Conservation (phyloP, 2,888 invertebrate genomes). For the Teinopalpus imperialis region DNA sequence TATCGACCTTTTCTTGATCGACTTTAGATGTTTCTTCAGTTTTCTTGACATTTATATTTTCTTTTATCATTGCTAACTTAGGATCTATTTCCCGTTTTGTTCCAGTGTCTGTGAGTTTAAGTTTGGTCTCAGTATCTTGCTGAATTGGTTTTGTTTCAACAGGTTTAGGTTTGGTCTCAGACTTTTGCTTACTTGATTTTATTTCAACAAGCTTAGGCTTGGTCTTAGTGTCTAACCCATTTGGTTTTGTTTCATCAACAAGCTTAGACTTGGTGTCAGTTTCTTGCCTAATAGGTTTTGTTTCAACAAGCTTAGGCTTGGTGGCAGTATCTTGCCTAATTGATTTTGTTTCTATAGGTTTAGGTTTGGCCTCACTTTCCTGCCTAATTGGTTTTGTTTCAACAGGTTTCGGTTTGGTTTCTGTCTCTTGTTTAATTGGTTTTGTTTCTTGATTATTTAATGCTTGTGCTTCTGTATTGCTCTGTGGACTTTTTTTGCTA, state of each 20-base stretch:
- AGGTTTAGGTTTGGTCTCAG: conserved; percentile 30
- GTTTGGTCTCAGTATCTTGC: conserved; percentile 29
- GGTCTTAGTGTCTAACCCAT: conserved; percentile 21
- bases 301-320: conserved; percentile 15
- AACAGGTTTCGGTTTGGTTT: conserved; percentile 29
- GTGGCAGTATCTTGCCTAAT: conserved; percentile 28
- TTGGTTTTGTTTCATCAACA: conserved; percentile 29
- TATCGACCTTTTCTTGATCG: background rate
- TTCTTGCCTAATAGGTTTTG: too few relatives aligned
- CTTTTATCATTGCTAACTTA: conserved; percentile 12
- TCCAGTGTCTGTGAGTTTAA: conserved; percentile 23
- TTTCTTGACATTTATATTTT: conserved; percentile 13
- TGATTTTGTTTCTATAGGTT: conserved; percentile 31
- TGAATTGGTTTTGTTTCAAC: conserved; percentile 30
- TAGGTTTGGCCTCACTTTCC: conserved; percentile 29
- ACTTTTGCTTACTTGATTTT: conserved; percentile 27
- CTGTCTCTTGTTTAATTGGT: conserved; percentile 32
- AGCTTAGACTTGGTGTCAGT: too few relatives aligned
- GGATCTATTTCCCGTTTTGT: conserved; percentile 25
- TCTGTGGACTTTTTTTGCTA: background rate
- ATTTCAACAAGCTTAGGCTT: conserved; percentile 30
- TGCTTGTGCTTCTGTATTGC: background rate
- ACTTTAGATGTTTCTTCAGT: conserved; percentile 20
- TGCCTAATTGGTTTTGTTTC: conserved; percentile 28
- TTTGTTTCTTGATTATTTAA: conserved; percentile 14